Evolutionary conservation across 2,113 vertebrate species (phyloP).

Genomic region (Rhinichthys klamathensis): DNA sequence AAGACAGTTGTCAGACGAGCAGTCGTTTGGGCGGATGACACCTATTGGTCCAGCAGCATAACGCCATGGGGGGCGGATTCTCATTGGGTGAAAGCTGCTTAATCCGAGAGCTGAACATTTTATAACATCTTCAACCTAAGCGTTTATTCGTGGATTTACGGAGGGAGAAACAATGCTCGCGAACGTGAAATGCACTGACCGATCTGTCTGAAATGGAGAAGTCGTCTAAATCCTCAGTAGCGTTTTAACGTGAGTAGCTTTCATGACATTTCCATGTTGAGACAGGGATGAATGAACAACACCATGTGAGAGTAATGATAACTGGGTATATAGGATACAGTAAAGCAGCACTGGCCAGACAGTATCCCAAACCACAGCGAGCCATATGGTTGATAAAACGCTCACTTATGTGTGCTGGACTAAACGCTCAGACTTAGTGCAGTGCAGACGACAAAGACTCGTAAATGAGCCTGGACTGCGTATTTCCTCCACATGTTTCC

Average conservation of each 20-base stretch:
- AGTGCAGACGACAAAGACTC: background rate
- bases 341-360: background rate
- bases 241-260: conserved; percentile 30
- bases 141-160: conserved; percentile 14
- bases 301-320: background rate
- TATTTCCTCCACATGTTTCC: conserved; percentile 7
- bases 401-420: background rate
- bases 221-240: background rate
- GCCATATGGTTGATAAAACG: background rate
- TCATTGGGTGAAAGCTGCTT: background rate
- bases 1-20: background rate
- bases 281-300: background rate
- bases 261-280: background rate
- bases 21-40: background rate
- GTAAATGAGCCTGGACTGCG: background rate
- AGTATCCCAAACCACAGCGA: background rate
- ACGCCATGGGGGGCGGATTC: conserved; percentile 40
- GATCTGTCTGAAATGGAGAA: background rate
- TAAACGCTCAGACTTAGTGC: background rate
- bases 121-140: background rate
- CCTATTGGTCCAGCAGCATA: conserved; percentile 48
- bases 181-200: background rate
- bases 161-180: background rate
- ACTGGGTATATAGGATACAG: background rate
- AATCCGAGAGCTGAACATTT: background rate